These are phyloP conservation scores for Bellardia bayeri DNA, from an alignment of 2,888 invertebrate species.

Conservation along the genomic window DNA sequence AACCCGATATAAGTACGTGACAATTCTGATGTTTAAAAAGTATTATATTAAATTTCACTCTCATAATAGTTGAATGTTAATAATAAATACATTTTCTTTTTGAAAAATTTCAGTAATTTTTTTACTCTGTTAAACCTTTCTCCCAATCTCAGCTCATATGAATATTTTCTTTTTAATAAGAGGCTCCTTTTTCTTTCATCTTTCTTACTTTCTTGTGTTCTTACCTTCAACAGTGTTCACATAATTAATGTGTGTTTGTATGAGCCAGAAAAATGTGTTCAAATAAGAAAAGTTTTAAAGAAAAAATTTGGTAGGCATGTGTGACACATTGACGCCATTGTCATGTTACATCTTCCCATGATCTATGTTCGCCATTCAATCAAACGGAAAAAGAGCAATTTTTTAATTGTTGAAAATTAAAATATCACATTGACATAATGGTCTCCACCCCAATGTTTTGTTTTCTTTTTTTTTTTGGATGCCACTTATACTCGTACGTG, in stretches of 20 bases:
- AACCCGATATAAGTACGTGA: too few relatives aligned
- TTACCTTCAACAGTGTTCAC: slow-evolving; percentile 39
- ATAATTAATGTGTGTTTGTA: slow-evolving; percentile 48
- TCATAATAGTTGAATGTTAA: too few relatives aligned
- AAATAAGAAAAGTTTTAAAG: slow-evolving; percentile 23
- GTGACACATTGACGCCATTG: slow-evolving; percentile 66
- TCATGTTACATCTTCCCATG: slow-evolving; percentile 58
- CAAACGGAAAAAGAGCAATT: slow-evolving; percentile 58
- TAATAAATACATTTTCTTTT: too few relatives aligned
- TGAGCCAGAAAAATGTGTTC: slow-evolving; percentile 12
- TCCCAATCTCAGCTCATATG: neutral
- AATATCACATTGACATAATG: slow-evolving; percentile 72
- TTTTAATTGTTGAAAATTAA: slow-evolving; percentile 72
- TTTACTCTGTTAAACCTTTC: too few relatives aligned
- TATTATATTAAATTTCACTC: too few relatives aligned
- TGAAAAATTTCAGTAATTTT: too few relatives aligned
- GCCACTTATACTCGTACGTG: neutral
- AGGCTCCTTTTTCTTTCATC: neutral
- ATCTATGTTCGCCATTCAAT: slow-evolving; percentile 65
- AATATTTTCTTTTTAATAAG: neutral
- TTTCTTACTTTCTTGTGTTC: neutral
- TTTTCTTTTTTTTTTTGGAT: slow-evolving; percentile 4
- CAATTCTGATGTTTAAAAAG: too few relatives aligned
- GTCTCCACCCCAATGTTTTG: slow-evolving; percentile 50
- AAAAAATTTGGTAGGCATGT: slow-evolving; percentile 26